Conservation (phyloP, 1,140 invertebrate genomes). For the Battus philenor region DNA sequence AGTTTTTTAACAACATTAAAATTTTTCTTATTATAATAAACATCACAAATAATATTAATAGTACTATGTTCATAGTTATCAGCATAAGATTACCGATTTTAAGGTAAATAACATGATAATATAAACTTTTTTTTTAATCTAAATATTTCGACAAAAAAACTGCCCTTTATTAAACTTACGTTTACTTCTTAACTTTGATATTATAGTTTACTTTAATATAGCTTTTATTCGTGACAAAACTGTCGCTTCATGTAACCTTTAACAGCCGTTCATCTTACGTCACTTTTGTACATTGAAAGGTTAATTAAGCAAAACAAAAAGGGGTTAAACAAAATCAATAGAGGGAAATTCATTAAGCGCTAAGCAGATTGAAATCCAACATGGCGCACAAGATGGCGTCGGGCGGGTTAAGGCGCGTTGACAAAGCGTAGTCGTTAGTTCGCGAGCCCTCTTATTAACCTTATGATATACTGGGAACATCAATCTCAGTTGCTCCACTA, state of each 20-base stretch:
- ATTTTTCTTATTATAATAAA: no score
- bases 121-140: no score
- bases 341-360: constrained; percentile 73
- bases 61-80: no score
- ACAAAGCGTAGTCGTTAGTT: constrained; percentile 72
- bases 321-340: constrained; percentile 75
- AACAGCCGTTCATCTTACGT: constrained; percentile 28
- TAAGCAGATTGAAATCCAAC: constrained; percentile 74
- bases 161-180: no score
- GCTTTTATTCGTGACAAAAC: constrained; percentile 7
- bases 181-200: no score
- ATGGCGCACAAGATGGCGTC: constrained; percentile 69
- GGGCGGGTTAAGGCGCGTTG: constrained; percentile 63
- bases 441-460: constrained; percentile 72
- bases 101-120: no score
- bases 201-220: no score
- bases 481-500: constrained; percentile 34
- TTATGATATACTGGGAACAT: constrained; percentile 72
- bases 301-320: constrained; percentile 76
- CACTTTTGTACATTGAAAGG: constrained; percentile 57
- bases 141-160: no score
- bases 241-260: constrained; percentile 28
- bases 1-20: no score
- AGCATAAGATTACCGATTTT: no score
- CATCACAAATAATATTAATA: no score